Evolutionary conservation across 2,888 invertebrate species (phyloP), one percentile per base, ranked within the genome.

Genomic region (Melanchra persicariae): DNA sequence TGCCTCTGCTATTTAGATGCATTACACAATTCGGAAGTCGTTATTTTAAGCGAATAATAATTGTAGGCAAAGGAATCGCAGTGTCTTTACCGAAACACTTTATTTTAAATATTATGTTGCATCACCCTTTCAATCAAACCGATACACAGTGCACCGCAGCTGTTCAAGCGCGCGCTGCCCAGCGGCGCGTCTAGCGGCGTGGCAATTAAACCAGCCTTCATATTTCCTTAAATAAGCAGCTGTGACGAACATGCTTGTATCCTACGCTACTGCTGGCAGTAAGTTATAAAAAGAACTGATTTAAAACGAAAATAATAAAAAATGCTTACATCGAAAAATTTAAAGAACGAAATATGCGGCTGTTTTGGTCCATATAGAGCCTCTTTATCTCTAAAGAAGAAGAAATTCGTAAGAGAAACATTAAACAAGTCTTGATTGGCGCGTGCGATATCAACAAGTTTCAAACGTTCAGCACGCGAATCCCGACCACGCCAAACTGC

Each of bases 401-500:
- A 99, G 93, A 99, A 99, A 91, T 99, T 98, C 0, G 99, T 99
- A 34, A 99, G 97, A 0, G 98, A 98, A 17, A 97, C 99, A 94
- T 99, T 99, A 74, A 99, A 97, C 7, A 99, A 92, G 65, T 98
- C 97, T 0, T 99, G 98, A 80, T 95, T 87, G 3, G 88, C 89
- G 79, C 97, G 96, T 0, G 98, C 97, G 82, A 99, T 96, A 66
- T 98, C 97, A 19, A 99, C 97, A 30, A 99, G 96, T 84, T 98
- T 97, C 22, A 99, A 96, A 43, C 99, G 96, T 90, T 98, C 98
- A 68, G 97, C 96, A n/a, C 98, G 96, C 0, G 99, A 98, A 93
- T 99, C 99, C 54, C 99, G 96, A 0, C 99, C 99, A 75, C 99
- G 96, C 98, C 99, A 99, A 92, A 99, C 98, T 4, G 97, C 97